phyloP scores from a whole-genome alignment of 53 echinoderm and acorn worm species.

The Zoroaster sp. region DNA sequence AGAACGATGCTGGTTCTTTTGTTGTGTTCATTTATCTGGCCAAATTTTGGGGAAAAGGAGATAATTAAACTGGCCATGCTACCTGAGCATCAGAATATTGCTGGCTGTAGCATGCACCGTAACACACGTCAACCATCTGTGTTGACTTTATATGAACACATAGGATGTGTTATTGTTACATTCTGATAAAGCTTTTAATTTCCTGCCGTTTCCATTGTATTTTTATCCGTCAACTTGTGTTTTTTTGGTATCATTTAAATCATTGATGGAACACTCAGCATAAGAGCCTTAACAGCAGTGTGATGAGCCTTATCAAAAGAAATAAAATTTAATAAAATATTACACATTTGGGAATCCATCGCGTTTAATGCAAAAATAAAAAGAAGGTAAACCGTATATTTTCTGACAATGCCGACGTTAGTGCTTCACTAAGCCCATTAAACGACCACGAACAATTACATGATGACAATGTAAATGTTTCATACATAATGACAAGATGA shows the following conservation, averaged over 20 bases:
- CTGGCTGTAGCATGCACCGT: neutral
- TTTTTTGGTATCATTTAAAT: conserved; percentile 13
- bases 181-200: neutral
- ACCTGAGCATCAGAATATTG: too few species aligned
- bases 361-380: neutral
- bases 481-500: neutral
- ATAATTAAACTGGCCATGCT: neutral
- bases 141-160: neutral
- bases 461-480: neutral
- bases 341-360: neutral
- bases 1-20: neutral
- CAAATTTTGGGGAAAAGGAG: neutral
- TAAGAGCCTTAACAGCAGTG: conserved; percentile 9
- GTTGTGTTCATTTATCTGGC: too few species aligned
- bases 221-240: neutral
- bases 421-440: neutral
- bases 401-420: neutral
- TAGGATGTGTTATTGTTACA: too few species aligned
- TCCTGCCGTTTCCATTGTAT: neutral
- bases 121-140: conserved; percentile 15
- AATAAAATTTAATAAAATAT: conserved; percentile 48
- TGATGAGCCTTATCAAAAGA: conserved; percentile 22
- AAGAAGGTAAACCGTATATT: neutral
- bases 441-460: neutral
- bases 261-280: neutral